phyloP scores from a whole-genome alignment of 2,888 invertebrate genomes.

The Salticus scenicus region DNA sequence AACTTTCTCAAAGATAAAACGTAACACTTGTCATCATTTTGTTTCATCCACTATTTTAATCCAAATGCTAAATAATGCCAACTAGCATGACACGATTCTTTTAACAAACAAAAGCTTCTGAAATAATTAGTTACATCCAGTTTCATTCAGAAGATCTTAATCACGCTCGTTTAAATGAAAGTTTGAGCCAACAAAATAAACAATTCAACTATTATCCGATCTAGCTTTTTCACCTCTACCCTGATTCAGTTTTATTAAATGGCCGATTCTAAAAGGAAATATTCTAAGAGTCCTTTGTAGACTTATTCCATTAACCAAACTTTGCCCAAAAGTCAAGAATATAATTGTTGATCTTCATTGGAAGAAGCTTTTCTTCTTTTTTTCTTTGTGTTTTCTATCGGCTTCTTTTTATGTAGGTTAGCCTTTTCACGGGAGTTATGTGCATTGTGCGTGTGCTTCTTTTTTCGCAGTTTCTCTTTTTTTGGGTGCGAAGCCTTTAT shows the following conservation, averaged over 20 bases:
- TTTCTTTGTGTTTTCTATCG: background rate
- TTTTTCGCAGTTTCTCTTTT: background rate
- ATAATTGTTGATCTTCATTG: background rate
- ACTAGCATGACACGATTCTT: too few species aligned
- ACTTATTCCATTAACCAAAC: background rate
- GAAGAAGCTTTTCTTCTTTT: background rate
- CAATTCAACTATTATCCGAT: too few species aligned
- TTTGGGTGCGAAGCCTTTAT: conserved; percentile 1
- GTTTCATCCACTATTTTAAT: too few species aligned
- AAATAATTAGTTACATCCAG: too few species aligned
- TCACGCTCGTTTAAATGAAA: too few species aligned
- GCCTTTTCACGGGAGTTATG: background rate
- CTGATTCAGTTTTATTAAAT: background rate
- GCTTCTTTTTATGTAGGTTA: conserved; percentile 2
- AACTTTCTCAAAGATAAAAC: too few species aligned
- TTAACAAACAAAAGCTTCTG: too few species aligned
- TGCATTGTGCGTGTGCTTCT: background rate
- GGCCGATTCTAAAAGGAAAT: background rate
- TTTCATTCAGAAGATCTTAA: too few species aligned
- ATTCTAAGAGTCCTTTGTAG: background rate
- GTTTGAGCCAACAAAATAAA: too few species aligned
- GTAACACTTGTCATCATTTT: too few species aligned
- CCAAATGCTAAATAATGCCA: too few species aligned
- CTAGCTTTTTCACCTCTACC: background rate
- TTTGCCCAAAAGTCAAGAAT: background rate